phyloP scores from a whole-genome alignment of 2,888 invertebrate genomes.

The Syrista parreyssii region DNA sequence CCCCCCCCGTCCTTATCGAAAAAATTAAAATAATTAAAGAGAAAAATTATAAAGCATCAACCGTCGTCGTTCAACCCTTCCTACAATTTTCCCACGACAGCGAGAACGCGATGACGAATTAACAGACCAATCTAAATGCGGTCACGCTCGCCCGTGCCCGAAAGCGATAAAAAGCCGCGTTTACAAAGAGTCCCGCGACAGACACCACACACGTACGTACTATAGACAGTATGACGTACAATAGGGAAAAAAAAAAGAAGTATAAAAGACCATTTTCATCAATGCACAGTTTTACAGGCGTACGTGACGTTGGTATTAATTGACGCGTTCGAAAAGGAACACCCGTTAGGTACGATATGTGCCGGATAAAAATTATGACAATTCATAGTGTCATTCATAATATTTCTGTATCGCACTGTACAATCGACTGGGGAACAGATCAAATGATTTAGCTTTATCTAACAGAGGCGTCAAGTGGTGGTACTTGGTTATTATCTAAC shows the following conservation, averaged over 20 bases:
- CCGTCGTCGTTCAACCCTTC: not conserved
- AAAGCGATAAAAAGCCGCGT: not conserved
- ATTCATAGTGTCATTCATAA: not conserved
- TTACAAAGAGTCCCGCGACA: not conserved
- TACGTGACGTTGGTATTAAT: not conserved
- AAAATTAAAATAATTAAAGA: not conserved
- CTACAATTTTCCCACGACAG: not conserved
- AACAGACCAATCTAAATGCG: not conserved
- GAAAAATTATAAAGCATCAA: not conserved
- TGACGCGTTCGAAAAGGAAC: not conserved
- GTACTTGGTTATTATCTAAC: not conserved
- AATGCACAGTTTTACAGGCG: not conserved
- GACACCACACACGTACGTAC: not conserved
- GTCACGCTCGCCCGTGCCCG: not conserved
- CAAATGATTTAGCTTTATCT: not conserved
- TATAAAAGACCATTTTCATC: not conserved
- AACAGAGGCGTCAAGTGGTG: not conserved
- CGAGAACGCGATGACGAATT: not conserved
- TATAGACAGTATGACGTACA: not conserved
- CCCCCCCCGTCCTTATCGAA: not conserved
- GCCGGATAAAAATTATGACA: not conserved
- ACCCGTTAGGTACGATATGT: not conserved
- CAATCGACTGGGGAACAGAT: not conserved
- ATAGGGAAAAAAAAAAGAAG: not conserved
- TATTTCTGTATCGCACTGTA: not conserved